Conservation (phyloP, 2,113 vertebrate genomes). For the Lamprologus speciosus region DNA sequence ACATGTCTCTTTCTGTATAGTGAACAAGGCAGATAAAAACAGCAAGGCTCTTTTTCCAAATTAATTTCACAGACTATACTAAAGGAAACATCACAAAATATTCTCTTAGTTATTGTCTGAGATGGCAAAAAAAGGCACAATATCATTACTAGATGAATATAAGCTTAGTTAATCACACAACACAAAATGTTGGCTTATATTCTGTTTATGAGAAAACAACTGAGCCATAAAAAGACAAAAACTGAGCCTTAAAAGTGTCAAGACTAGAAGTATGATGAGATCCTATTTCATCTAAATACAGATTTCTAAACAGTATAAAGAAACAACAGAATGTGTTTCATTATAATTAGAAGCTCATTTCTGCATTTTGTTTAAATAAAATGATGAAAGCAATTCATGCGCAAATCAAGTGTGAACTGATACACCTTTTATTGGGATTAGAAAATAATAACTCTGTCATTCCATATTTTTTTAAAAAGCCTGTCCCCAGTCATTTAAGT, state of each 20-base stretch:
- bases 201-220: background rate
- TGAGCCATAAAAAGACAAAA: background rate
- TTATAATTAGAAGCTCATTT: background rate
- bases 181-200: background rate
- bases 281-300: background rate
- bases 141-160: background rate
- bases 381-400: background rate
- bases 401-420: background rate
- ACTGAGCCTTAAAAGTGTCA: background rate
- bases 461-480: background rate
- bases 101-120: background rate
- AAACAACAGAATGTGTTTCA: background rate
- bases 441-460: background rate
- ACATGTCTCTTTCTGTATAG: constrained; percentile 59
- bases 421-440: background rate
- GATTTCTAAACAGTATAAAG: background rate
- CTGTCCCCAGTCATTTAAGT: background rate
- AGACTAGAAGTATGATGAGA: background rate
- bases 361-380: background rate
- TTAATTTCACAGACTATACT: constrained; percentile 56
- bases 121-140: background rate
- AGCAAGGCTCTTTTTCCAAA: constrained; percentile 52
- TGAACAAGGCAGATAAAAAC: constrained; percentile 42
- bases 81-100: constrained; percentile 17
- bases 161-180: background rate